A percentile compares a stretch with the other conserved stretches of the same genome.
phyloP scores from a whole-genome alignment of 1,140 invertebrate species.

The Aporrectodea caliginosa region DNA sequence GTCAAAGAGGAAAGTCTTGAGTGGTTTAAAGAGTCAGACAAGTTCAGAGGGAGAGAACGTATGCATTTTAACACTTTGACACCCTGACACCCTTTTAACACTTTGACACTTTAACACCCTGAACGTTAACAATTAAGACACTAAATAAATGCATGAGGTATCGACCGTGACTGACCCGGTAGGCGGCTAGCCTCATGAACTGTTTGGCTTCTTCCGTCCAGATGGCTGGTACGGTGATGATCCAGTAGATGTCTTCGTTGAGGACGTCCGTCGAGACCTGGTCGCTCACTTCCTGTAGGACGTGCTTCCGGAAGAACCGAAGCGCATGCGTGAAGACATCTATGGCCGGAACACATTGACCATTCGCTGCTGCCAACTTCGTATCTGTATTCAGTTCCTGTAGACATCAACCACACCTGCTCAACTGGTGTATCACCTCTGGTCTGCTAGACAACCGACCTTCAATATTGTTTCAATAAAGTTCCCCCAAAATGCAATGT shows the following conservation, averaged over 20 bases:
- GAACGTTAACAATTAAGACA: background rate
- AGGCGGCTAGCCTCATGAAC: slow-evolving; percentile 63
- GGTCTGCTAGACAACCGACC: no score
- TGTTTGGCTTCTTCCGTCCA: slow-evolving; percentile 64
- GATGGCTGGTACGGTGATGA: slow-evolving; percentile 65
- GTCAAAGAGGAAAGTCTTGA: no score
- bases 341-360: slow-evolving; percentile 57
- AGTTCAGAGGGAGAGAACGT: background rate
- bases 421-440: no score
- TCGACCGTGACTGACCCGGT: slow-evolving; percentile 53
- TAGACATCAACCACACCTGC: no score
- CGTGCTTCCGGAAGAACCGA: slow-evolving; percentile 60
- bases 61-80: no score
- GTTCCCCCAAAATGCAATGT: no score
- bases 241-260: slow-evolving; percentile 62
- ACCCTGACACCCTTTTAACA: no score
- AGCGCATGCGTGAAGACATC: slow-evolving; percentile 60
- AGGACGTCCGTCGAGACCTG: slow-evolving; percentile 55
- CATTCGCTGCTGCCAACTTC: slow-evolving; percentile 58
- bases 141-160: no score
- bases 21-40: no score
- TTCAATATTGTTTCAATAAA: no score
- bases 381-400: slow-evolving; percentile 59
- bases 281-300: slow-evolving; percentile 60
- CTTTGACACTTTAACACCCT: slow-evolving; percentile 15